These are phyloP conservation scores for Catharus fuscescens DNA, from an alignment of 2,113 vertebrate species.

Conservation along the genomic window DNA sequence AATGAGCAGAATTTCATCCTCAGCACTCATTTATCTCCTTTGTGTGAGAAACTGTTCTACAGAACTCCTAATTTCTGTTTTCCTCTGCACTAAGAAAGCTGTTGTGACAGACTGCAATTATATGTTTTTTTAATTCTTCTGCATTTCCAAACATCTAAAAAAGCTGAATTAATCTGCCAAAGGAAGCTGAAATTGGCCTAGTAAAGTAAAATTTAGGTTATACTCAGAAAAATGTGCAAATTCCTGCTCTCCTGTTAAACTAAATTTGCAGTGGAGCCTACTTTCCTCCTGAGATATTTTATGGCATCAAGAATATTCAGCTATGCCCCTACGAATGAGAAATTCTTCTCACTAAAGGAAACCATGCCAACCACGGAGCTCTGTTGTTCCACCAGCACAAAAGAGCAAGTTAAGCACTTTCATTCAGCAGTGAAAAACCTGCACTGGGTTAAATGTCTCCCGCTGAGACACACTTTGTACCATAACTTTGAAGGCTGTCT, in stretches of 20 bases:
- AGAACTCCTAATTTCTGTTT: neutral
- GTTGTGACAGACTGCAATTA: neutral
- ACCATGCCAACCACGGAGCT: neutral
- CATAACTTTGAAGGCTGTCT: neutral
- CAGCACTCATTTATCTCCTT: neutral
- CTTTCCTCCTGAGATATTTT: neutral
- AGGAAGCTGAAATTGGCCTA: neutral
- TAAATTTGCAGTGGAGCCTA: neutral
- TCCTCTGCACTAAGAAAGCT: neutral
- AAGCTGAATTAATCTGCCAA: neutral
- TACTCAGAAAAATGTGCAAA: neutral
- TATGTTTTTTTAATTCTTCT: neutral
- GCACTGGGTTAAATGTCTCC: neutral
- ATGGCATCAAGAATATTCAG: neutral
- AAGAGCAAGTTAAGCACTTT: neutral
- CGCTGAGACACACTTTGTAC: neutral
- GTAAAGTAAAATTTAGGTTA: neutral
- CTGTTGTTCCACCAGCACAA: neutral
- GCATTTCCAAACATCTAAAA: neutral
- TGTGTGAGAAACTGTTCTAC: neutral
- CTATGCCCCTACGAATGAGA: accelerated
- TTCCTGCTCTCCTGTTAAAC: neutral
- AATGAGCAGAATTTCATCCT: neutral
- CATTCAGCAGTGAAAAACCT: neutral
- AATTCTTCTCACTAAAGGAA: neutral